These are phyloP conservation scores for Bagarius yarrelli DNA, from an alignment of 2,113 vertebrate species.

Conservation along the genomic window DNA sequence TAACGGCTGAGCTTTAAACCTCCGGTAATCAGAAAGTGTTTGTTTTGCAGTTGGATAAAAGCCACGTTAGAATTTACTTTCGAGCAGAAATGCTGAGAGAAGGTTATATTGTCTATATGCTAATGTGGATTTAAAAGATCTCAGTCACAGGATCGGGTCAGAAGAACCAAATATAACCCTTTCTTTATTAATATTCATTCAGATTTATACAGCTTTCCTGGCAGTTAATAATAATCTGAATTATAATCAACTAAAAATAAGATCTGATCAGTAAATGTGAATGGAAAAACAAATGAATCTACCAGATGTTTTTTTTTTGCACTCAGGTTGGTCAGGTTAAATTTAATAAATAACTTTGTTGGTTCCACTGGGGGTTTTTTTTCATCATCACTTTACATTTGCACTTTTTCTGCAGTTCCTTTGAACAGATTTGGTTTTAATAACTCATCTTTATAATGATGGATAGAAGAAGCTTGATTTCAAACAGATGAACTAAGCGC, in stretches of 20 bases:
- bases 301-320: background rate
- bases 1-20: constrained; percentile 30
- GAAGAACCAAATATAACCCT: background rate
- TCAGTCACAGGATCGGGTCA: constrained; percentile 25
- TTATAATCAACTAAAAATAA: background rate
- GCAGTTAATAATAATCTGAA: background rate
- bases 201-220: no score
- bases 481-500: background rate
- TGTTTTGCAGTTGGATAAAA: constrained; percentile 28
- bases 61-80: constrained; percentile 36
- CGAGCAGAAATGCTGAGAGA: background rate
- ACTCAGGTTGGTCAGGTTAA: background rate
- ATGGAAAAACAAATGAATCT: background rate
- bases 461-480: background rate
- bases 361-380: background rate
- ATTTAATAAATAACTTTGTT: background rate
- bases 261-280: background rate
- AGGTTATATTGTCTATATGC: constrained; percentile 46
- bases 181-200: background rate
- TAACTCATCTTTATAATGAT: constrained; percentile 6
- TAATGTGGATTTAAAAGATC: constrained; percentile 44
- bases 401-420: background rate
- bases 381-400: constrained; percentile 11
- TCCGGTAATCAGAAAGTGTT: constrained; percentile 42
- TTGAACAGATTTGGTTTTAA: constrained; percentile 26